Evolutionary conservation across 2,888 invertebrate genomes (phyloP).

Genomic region (Beris chalybata): DNA sequence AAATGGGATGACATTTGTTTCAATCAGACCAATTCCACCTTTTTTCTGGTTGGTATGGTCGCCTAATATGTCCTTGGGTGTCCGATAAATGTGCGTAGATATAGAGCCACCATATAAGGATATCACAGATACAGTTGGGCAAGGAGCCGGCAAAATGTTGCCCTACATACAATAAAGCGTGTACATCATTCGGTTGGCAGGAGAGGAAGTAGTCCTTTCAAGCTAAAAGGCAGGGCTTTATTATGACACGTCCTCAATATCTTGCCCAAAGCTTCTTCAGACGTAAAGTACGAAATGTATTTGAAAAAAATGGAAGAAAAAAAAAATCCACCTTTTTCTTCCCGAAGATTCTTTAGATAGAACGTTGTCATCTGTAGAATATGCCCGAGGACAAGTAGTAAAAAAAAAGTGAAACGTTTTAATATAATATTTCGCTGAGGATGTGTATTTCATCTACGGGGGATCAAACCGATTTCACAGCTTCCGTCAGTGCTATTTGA

Average conservation of each 20-base stretch:
- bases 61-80: constrained; percentile 2
- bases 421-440: too few species aligned
- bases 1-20: constrained; percentile 39
- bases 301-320: too few species aligned
- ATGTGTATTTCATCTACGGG: too few species aligned
- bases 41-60: background rate
- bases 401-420: too few species aligned
- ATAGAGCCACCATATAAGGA: background rate
- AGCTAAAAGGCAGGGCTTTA: background rate
- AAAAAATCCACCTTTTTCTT: background rate
- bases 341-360: background rate
- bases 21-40: constrained; percentile 35
- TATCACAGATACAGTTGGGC: background rate
- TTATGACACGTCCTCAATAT: constrained; percentile 5
- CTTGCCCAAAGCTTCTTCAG: background rate
- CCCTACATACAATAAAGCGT: background rate
- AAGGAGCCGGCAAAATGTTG: background rate
- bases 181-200: background rate
- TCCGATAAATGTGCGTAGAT: too few species aligned
- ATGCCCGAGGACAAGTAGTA: background rate
- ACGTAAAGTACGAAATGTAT: background rate
- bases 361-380: background rate
- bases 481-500: too few species aligned
- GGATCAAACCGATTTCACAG: too few species aligned
- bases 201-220: background rate